phyloP scores from a whole-genome alignment of 2,888 invertebrate genomes.

The Crematogaster levior region DNA sequence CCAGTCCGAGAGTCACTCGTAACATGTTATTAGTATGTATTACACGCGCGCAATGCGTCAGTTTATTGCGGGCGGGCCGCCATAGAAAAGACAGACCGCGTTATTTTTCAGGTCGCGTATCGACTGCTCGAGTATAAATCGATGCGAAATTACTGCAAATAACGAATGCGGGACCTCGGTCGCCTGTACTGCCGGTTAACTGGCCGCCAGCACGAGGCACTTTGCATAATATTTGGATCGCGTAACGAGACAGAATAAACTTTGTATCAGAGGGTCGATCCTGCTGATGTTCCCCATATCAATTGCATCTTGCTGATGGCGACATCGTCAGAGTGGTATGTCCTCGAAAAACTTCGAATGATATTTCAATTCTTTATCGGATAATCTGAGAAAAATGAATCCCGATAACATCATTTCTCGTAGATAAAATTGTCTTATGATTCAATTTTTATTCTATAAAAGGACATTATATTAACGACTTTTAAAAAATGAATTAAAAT shows the following conservation, averaged over 20 bases:
- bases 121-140: constrained; percentile 72
- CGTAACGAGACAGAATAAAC: constrained; percentile 77
- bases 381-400: too few relatives aligned
- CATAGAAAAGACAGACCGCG: constrained; percentile 21
- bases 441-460: neutral
- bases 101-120: constrained; percentile 66
- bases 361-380: constrained; percentile 16
- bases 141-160: constrained; percentile 77
- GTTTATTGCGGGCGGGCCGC: constrained; percentile 42
- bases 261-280: constrained; percentile 59
- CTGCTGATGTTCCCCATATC: constrained; percentile 64
- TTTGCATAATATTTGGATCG: constrained; percentile 81
- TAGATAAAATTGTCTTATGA: neutral
- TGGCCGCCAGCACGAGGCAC: constrained; percentile 73
- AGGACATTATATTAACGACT: neutral
- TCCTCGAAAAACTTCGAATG: neutral
- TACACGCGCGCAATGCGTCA: constrained; percentile 43
- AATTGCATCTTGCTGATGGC: constrained; percentile 16
- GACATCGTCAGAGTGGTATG: constrained; percentile 5
- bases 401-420: neutral
- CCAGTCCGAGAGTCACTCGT: constrained; percentile 33
- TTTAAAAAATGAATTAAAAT: neutral
- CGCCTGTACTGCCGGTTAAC: constrained; percentile 70
- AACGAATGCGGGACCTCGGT: constrained; percentile 67
- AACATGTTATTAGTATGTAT: constrained; percentile 48